Evolutionary conservation across 1,140 invertebrate genomes (phyloP), one percentile per base, ranked within the genome.

Genomic region (Cheumatopsyche charites): DNA sequence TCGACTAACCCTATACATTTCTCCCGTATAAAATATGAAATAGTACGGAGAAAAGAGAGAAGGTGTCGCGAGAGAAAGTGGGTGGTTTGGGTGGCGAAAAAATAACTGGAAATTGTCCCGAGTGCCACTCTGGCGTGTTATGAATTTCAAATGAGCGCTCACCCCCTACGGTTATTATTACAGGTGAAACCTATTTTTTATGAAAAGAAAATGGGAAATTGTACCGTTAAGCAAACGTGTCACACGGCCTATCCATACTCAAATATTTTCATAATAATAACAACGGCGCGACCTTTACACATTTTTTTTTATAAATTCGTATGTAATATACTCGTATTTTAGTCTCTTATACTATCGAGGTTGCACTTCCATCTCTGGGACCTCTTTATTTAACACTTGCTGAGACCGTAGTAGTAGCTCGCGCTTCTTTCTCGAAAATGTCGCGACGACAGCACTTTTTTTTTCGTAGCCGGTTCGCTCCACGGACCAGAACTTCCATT

Each of bases 391-490:
- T 65, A 43, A 70, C 68, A 67, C 72, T 70, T 70, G 72, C 72
- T 74, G 72, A 74, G 67, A 67, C 70, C 61, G 47, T 67, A 52
- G 62, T 62, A 71, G 67, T 69, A 36, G 29, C 29, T 15, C 43
- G 43, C 43, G 43, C 43, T 47, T 47, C 11, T 47, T 47, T 47
- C 43, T n/a, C 55, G 23, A 75, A 75, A 75, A 72, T 73, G 74
- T 75, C 74, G 61, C 70, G 74, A 72, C 74, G 71, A 75, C 74
- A 75, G 74, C 29, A 36, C 29, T 75, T 75, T 75, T 75, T 73
- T 73, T 58, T n/a, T n/a, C n/a, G n/a, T n/a, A n/a, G n/a, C 43
- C 67, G 25, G 67, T 73, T 75, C 52, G 61, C 62, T 67, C 41
- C 67, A 36, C 29, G 29, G 73, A 26, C 67, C 70, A 75, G 68